Conservation (phyloP, 2,113 vertebrate genomes). For the Trogon melanurus region DNA sequence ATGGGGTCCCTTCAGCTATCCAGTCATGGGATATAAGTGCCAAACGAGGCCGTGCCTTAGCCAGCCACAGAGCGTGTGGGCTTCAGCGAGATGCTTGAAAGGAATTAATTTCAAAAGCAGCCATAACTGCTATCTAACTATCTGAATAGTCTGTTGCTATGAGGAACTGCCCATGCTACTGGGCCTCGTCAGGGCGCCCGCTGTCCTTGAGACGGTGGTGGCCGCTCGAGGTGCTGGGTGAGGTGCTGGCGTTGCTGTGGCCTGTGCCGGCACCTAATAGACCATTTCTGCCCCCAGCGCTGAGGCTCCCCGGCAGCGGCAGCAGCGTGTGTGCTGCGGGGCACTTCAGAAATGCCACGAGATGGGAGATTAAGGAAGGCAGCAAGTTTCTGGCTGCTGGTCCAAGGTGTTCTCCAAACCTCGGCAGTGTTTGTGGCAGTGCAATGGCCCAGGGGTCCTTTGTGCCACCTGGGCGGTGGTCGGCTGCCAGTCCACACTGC, state of each 20-base stretch:
- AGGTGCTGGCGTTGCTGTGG: neutral
- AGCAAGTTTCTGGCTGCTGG: neutral
- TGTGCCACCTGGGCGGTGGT: neutral
- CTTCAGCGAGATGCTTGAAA: neutral
- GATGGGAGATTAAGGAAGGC: neutral
- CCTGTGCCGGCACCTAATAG: neutral
- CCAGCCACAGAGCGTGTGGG: fast-evolving
- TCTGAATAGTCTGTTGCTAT: neutral
- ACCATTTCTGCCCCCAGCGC: neutral
- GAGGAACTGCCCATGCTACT: fast-evolving
- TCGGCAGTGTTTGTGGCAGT: fast-evolving
- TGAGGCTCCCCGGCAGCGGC: neutral
- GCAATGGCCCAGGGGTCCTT: fast-evolving
- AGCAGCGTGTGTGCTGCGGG: neutral
- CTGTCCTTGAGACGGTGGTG: fast-evolving
- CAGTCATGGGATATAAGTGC: fast-evolving
- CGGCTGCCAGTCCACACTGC: neutral
- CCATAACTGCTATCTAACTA: neutral
- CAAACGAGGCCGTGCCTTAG: fast-evolving
- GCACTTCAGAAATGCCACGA: neutral
- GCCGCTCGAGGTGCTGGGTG: neutral
- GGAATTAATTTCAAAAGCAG: neutral
- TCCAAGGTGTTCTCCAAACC: neutral
- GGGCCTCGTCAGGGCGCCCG: neutral
- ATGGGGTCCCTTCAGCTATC: too few species aligned